Evolutionary conservation across 2,888 invertebrate species (phyloP).

Genomic region (Hypena proboscidalis): DNA sequence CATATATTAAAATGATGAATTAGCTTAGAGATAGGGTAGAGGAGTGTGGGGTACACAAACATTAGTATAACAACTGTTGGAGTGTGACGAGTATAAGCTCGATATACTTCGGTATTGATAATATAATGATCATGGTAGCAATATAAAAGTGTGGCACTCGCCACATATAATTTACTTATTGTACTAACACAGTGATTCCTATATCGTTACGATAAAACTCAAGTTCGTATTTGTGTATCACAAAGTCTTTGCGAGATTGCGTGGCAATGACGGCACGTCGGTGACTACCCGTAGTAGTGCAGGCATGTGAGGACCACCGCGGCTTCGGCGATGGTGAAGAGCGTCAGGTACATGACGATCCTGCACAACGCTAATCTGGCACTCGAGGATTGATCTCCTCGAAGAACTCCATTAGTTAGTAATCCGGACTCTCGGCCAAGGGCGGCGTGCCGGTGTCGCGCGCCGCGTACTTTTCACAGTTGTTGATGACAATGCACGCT

Average conservation of each 20-base stretch:
- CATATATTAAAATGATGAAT: conserved; percentile 14
- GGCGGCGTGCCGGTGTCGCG: conserved; percentile 38
- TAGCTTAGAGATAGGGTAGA: conserved; percentile 15
- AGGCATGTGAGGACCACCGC: conserved; percentile 5
- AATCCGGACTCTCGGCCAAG: conserved; percentile 42
- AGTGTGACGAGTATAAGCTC: conserved; percentile 34
- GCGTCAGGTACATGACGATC: conserved; percentile 15
- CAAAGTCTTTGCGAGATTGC: conserved; percentile 21
- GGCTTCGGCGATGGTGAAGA: conserved; percentile 3
- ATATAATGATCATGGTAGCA: conserved; percentile 8
- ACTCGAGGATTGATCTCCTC: conserved; percentile 62
- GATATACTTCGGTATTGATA: conserved; percentile 29
- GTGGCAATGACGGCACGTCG: conserved; percentile 1
- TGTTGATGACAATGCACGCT: conserved; percentile 88
- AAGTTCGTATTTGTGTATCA: conserved; percentile 21
- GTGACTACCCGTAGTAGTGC: not conserved
- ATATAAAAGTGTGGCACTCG: conserved; percentile 32
- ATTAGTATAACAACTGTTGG: conserved; percentile 10
- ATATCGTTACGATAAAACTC: conserved; percentile 23
- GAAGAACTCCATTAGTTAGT: conserved; percentile 69
- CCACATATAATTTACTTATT: conserved; percentile 46
- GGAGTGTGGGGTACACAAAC: conserved; percentile 10
- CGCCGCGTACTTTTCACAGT: conserved; percentile 78
- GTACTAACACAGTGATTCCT: conserved; percentile 46
- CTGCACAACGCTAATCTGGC: conserved; percentile 48